A percentile compares a stretch with the other conserved stretches of the same genome.
phyloP scores from a whole-genome alignment of 2,797 vertebrate genomes.

The Chrysolophus pictus region DNA sequence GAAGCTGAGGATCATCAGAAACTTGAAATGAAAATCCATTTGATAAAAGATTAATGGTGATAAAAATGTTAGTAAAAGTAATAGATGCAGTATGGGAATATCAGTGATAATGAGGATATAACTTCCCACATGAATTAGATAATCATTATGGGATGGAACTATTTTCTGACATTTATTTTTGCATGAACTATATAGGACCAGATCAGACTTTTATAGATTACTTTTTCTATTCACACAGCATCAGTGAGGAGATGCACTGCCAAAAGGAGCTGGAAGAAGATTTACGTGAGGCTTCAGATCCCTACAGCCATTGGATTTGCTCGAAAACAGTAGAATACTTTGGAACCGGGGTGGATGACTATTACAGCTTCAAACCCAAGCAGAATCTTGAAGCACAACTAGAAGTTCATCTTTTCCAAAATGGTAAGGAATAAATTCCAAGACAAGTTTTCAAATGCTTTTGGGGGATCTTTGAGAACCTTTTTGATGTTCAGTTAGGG shows the following conservation, averaged over 20 bases:
- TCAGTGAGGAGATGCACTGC: constrained; percentile 17
- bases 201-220: background rate
- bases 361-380: constrained; percentile 61
- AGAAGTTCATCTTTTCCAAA: constrained; percentile 50
- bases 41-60: background rate
- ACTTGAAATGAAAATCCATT: background rate
- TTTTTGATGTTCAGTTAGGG: background rate
- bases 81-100: background rate
- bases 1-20: background rate
- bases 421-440: constrained; percentile 57
- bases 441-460: background rate
- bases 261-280: background rate
- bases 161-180: background rate
- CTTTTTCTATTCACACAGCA: constrained; percentile 22
- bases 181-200: background rate
- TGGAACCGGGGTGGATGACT: background rate
- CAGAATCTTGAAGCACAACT: constrained; percentile 39
- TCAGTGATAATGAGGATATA: background rate
- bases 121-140: background rate
- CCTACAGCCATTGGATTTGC: constrained; percentile 42
- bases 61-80: background rate
- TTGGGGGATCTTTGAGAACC: background rate
- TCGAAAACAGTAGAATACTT: accelerated
- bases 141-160: background rate
- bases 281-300: background rate